Evolutionary conservation across 2,888 invertebrate genomes (phyloP).

Genomic region (Oxyscelio sp.): DNA sequence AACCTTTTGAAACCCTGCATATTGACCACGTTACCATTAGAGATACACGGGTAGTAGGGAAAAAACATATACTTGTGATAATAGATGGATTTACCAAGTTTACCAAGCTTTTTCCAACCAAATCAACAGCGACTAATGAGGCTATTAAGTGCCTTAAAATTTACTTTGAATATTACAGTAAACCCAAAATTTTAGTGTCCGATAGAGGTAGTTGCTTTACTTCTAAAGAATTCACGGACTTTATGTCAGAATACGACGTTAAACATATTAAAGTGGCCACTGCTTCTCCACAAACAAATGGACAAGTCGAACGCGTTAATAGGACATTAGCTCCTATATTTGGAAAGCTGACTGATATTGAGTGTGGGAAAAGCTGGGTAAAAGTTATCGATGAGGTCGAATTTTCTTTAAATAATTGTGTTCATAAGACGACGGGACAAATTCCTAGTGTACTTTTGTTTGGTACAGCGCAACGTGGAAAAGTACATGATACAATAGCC

Average conservation of each 20-base stretch:
- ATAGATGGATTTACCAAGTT: no score
- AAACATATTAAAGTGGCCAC: conserved; percentile 62
- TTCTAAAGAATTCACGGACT: conserved; percentile 67
- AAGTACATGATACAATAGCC: not conserved
- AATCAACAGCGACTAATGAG: conserved; percentile 51
- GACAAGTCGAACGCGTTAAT: conserved; percentile 73
- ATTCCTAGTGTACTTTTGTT: not conserved
- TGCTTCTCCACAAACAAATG: conserved; percentile 72
- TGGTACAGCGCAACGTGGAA: not conserved
- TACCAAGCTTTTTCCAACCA: no score
- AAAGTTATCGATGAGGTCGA: not conserved
- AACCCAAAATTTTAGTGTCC: conserved; percentile 43
- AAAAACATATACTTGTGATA: no score
- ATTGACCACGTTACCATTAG: conserved; percentile 36
- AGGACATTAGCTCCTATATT: conserved; percentile 49
- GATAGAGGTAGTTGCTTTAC: conserved; percentile 71
- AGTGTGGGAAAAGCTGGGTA: no score
- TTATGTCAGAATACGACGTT: conserved; percentile 42
- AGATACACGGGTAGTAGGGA: no score
- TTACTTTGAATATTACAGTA: conserved; percentile 38
- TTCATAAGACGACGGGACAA: not conserved
- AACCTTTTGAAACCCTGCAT: conserved; percentile 34
- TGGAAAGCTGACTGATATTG: conserved; percentile 39
- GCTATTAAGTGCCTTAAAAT: conserved; percentile 22
- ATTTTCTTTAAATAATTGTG: not conserved